Percentiles rank a stretch among this genome's conserved stretches.
phyloP scores from a whole-genome alignment of 2,888 invertebrate species.

The Seira musarum region DNA sequence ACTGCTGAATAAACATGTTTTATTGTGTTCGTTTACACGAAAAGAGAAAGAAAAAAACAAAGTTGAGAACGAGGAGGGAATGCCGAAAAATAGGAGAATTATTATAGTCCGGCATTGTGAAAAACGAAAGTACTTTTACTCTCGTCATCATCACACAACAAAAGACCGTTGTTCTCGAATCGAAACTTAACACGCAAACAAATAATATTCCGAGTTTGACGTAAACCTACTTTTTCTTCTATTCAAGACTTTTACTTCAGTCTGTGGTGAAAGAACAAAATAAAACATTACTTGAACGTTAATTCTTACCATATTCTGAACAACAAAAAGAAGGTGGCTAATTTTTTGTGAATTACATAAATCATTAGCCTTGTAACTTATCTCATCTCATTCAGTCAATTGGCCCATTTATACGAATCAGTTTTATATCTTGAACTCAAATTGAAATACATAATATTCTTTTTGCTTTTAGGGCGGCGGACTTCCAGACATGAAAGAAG shows the following conservation, averaged over 20 bases:
- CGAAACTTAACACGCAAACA: slow-evolving; percentile 64
- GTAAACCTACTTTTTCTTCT: no score
- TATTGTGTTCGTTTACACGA: neutral
- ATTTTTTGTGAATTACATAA: no score
- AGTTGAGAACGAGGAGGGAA: slow-evolving; percentile 33
- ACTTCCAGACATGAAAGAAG: slow-evolving; percentile 74
- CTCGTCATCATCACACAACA: no score
- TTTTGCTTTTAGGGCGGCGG: slow-evolving; percentile 63
- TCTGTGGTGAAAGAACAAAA: no score
- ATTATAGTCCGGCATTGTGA: no score
- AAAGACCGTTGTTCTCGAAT: slow-evolving; percentile 23
- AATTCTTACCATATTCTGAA: no score
- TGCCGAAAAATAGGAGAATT: slow-evolving; percentile 16
- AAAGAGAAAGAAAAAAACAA: slow-evolving; percentile 13
- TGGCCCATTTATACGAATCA: neutral
- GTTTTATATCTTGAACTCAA: no score
- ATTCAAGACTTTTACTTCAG: no score
- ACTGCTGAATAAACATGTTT: neutral
- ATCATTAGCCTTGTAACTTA: no score
- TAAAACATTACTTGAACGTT: no score
- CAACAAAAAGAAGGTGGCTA: no score
- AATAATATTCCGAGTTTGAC: slow-evolving; percentile 64
- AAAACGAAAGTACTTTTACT: slow-evolving; percentile 28
- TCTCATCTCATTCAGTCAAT: neutral
- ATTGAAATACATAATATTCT: no score